Conservation (phyloP, 2,888 invertebrate genomes). For the Nyleta sp. region DNA sequence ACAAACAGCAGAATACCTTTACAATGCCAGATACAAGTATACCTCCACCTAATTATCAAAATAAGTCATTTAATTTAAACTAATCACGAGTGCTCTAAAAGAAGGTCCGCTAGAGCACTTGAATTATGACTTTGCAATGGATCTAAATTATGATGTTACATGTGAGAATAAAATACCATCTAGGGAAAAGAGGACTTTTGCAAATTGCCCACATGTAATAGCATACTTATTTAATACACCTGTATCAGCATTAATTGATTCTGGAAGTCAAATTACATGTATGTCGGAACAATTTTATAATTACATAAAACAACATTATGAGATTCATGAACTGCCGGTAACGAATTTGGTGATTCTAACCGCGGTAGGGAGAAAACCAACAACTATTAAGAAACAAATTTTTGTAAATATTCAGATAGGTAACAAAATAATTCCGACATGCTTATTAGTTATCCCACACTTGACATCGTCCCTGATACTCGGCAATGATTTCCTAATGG, state of each 20-base stretch:
- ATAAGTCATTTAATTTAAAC: constrained; percentile 29
- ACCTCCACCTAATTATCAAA: constrained; percentile 24
- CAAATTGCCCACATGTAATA: constrained; percentile 20
- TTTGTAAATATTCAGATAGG: no score
- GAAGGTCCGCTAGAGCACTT: constrained; percentile 35
- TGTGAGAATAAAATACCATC: background rate
- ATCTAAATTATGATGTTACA: constrained; percentile 17
- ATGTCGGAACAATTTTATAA: constrained; percentile 28
- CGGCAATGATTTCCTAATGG: no score
- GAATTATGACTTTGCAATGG: constrained; percentile 29
- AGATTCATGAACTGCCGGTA: no score
- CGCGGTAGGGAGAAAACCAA: no score
- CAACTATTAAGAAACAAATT: no score
- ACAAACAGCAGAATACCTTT: background rate
- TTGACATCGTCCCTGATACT: no score
- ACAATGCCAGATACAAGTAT: constrained; percentile 18
- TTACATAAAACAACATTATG: constrained; percentile 17
- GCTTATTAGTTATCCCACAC: no score
- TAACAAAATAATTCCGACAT: no score
- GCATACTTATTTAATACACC: constrained; percentile 7
- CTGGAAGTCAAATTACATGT: constrained; percentile 25
- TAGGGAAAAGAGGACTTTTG: no score
- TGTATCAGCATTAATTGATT: constrained; percentile 15
- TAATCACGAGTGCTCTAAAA: constrained; percentile 25
- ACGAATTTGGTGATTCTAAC: no score